These are phyloP conservation scores for Saxicola maurus DNA, from an alignment of 2,797 vertebrate species.

Conservation along the genomic window DNA sequence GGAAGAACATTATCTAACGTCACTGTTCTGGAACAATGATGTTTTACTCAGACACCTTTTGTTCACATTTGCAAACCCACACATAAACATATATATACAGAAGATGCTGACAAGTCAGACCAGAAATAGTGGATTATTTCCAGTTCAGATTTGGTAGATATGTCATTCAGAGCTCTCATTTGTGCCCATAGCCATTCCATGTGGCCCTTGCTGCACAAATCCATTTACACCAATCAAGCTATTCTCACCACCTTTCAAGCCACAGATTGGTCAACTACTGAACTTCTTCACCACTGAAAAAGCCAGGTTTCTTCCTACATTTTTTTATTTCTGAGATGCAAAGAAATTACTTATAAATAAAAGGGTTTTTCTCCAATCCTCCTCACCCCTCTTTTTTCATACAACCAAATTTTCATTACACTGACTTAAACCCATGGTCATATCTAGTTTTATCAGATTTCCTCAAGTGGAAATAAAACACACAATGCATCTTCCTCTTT, in stretches of 20 bases:
- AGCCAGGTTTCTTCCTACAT: neutral
- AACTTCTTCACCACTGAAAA: neutral
- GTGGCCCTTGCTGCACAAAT: fast-evolving
- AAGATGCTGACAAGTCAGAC: neutral
- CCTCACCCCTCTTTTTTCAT: neutral
- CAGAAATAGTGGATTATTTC: neutral
- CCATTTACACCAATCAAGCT: neutral
- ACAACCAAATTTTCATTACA: neutral
- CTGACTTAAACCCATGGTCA: neutral
- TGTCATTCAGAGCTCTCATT: neutral
- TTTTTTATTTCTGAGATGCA: neutral
- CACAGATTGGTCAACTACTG: neutral
- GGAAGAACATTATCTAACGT: neutral
- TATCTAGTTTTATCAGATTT: neutral
- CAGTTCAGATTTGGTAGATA: neutral
- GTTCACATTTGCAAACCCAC: neutral
- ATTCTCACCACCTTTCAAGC: neutral
- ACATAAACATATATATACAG: neutral
- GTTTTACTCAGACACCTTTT: neutral
- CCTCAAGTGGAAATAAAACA: neutral
- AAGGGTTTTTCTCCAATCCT: neutral
- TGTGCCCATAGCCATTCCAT: neutral
- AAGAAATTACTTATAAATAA: neutral
- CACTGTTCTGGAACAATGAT: neutral
- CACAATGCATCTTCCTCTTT: neutral